Conservation (phyloP, 2,888 invertebrate genomes). For the Ephialtes manifestator region DNA sequence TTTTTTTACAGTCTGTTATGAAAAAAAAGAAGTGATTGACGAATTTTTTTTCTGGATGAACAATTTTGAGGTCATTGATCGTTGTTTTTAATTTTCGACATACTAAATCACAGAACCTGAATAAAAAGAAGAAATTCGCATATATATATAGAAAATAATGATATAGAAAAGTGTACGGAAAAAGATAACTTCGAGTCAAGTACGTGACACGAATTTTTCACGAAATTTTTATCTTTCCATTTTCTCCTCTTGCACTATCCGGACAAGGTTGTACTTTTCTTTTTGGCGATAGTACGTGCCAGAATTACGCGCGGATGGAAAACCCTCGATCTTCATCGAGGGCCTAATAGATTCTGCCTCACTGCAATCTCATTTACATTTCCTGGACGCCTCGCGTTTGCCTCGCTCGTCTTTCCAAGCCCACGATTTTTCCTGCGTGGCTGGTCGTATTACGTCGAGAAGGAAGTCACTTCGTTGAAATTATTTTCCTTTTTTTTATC, state of each 20-base stretch:
- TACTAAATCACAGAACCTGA: too few species aligned
- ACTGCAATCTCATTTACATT: slow-evolving; percentile 72
- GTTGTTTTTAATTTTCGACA: too few species aligned
- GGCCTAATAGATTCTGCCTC: slow-evolving; percentile 67
- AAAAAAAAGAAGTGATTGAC: too few species aligned
- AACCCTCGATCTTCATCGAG: slow-evolving; percentile 64
- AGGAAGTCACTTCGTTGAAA: slow-evolving; percentile 55
- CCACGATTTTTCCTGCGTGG: slow-evolving; percentile 60
- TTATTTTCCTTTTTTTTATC: slow-evolving; percentile 12
- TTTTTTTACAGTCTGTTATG: too few species aligned
- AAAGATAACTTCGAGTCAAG: slow-evolving; percentile 16
- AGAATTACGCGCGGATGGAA: slow-evolving; percentile 27
- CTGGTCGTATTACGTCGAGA: slow-evolving; percentile 58
- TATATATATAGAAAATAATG: not conserved
- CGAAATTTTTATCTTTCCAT: slow-evolving; percentile 6
- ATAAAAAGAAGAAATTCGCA: too few species aligned
- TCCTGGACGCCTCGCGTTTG: slow-evolving; percentile 44
- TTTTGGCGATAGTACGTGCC: slow-evolving; percentile 46
- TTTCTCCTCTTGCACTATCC: not conserved
- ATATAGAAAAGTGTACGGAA: slow-evolving; percentile 6
- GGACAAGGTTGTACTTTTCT: slow-evolving; percentile 31
- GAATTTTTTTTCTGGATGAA: too few species aligned
- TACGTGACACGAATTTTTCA: slow-evolving; percentile 48
- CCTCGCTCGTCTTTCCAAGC: slow-evolving; percentile 42
- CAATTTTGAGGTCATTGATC: too few species aligned